Conservation (phyloP, 2,888 invertebrate genomes). For the Heteromurus nitidus region DNA sequence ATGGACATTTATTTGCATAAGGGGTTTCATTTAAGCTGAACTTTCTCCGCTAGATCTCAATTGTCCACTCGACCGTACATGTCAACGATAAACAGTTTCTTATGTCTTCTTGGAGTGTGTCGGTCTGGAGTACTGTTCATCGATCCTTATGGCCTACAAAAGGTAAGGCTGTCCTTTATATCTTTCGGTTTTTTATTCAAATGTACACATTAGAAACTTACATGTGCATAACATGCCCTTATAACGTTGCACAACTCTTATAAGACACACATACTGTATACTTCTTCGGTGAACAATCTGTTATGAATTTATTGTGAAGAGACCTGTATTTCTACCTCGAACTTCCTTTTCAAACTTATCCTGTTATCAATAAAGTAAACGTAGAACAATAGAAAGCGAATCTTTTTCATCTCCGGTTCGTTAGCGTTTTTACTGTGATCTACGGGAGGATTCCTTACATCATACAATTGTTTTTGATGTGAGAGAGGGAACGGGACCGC, state of each 20-base stretch:
- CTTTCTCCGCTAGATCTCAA: slow-evolving; percentile 76
- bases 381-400: slow-evolving; percentile 1
- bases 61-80: slow-evolving; percentile 78
- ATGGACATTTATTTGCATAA: not conserved
- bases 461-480: too few species aligned
- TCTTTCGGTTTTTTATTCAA: too few species aligned
- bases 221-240: too few species aligned
- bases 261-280: too few species aligned
- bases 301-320: too few species aligned
- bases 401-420: not conserved
- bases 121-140: slow-evolving; percentile 78
- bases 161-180: slow-evolving; percentile 75
- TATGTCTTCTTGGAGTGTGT: slow-evolving; percentile 78
- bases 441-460: not conserved
- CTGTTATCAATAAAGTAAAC: too few species aligned
- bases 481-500: too few species aligned
- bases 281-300: too few species aligned
- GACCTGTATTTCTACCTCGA: too few species aligned
- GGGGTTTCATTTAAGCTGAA: not conserved
- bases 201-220: too few species aligned
- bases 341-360: too few species aligned
- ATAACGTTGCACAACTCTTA: too few species aligned
- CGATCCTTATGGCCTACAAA: slow-evolving; percentile 79
- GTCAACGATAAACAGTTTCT: slow-evolving; percentile 79
- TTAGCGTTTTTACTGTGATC: slow-evolving; percentile 1